Conservation (phyloP, 2,797 vertebrate species). For the Sphaeramia orbicularis region DNA sequence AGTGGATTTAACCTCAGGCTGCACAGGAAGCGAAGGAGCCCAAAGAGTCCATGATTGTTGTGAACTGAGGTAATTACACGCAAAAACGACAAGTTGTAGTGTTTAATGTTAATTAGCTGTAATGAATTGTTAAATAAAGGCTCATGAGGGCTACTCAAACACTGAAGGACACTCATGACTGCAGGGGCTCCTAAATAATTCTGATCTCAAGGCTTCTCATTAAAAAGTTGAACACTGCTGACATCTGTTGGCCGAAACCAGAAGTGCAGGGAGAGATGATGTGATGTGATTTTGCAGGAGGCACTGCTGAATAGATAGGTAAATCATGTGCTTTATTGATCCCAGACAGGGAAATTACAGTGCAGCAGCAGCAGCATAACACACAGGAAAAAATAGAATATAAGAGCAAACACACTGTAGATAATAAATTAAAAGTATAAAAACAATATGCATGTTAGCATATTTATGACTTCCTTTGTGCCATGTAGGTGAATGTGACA, state of each 20-base stretch:
- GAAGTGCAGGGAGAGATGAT: constrained; percentile 35
- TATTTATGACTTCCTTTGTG: constrained; percentile 82
- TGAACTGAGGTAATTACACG: constrained; percentile 29
- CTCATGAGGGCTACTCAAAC: constrained; percentile 31
- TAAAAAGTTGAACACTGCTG: constrained; percentile 51
- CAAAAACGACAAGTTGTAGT: constrained; percentile 12
- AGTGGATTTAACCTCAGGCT: constrained; percentile 22
- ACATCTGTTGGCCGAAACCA: constrained; percentile 59
- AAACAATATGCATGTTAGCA: constrained; percentile 81
- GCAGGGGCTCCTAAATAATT: constrained; percentile 5
- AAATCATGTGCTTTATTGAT: too few species aligned
- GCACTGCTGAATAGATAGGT: not conserved
- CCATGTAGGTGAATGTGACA: constrained; percentile 84
- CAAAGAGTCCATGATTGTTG: constrained; percentile 10
- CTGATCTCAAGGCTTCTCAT: not conserved
- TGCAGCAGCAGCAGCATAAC: too few species aligned
- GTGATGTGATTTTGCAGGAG: constrained; percentile 1
- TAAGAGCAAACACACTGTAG: too few species aligned
- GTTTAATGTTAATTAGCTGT: constrained; percentile 49
- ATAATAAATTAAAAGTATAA: too few species aligned
- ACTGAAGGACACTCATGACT: constrained; percentile 45
- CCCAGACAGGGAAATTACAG: too few species aligned
- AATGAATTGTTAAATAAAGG: constrained; percentile 34
- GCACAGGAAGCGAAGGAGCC: not conserved
- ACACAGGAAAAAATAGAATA: too few species aligned